Conservation (phyloP, 2,797 vertebrate species). For the Myripristis murdjan region DNA sequence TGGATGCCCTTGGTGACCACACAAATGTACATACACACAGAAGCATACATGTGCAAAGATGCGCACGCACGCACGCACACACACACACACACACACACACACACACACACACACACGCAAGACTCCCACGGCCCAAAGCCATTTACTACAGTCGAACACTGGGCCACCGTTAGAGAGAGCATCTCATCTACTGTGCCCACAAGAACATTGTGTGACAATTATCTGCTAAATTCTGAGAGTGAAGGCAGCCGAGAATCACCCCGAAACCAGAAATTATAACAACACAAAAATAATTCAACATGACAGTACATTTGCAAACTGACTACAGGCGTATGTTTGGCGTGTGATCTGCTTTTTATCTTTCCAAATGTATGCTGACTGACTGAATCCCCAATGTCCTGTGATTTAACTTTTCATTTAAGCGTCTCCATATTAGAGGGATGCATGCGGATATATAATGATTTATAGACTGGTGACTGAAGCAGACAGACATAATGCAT, state of each 20-base stretch:
- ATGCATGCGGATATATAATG: background rate
- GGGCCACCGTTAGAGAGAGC: conserved; percentile 4
- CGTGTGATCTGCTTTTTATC: conserved; percentile 3
- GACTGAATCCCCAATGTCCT: background rate
- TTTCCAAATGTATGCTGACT: conserved; percentile 2
- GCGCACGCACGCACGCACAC: background rate
- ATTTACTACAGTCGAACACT: conserved; percentile 1
- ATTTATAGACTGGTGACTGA: no score
- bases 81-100: background rate
- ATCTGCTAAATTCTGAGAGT: conserved; percentile 9
- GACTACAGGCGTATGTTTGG: conserved; percentile 15
- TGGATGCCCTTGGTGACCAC: background rate
- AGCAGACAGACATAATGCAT: no score
- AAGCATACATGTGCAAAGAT: background rate
- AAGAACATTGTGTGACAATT: background rate
- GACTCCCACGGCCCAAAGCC: conserved; percentile 1
- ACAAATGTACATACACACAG: background rate
- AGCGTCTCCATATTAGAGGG: background rate
- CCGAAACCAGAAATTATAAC: background rate
- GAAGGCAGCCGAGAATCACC: conserved; percentile 1
- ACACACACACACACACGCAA: conserved; percentile 1
- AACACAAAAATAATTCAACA: conserved; percentile 3
- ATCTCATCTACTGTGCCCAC: background rate
- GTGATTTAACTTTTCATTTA: background rate
- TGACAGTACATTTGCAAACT: conserved; percentile 8